A percentile compares a stretch with the other conserved stretches of the same genome.
phyloP scores from a whole-genome alignment of 2,888 invertebrate species.

The Drosophila formosana region DNA sequence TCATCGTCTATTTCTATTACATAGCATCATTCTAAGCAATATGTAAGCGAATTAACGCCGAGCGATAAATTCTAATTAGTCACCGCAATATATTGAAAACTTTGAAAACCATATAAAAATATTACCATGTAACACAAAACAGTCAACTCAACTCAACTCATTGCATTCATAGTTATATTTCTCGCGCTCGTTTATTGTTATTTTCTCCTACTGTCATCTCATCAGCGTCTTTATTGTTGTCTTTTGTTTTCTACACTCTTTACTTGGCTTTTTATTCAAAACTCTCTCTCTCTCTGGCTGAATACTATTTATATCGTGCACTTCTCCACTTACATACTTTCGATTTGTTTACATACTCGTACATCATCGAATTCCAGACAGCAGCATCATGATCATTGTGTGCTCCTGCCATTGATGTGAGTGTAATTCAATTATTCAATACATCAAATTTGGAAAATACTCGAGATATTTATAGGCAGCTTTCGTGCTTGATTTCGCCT shows the following conservation, averaged over 20 bases:
- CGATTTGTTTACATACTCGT: slow-evolving; percentile 15
- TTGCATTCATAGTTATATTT: neutral
- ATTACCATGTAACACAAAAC: neutral
- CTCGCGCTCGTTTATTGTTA: neutral
- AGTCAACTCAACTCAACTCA: neutral
- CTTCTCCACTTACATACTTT: slow-evolving; percentile 18
- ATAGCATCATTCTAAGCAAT: neutral
- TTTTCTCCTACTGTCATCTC: neutral
- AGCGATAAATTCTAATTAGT: neutral
- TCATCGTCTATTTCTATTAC: neutral
- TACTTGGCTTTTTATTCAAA: slow-evolving; percentile 5
- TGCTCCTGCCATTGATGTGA: neutral
- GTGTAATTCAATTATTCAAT: neutral
- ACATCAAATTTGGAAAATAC: slow-evolving; percentile 8
- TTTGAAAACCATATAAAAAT: neutral
- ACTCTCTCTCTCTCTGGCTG: neutral
- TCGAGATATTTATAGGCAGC: slow-evolving; percentile 9
- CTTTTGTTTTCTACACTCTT: neutral
- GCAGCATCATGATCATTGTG: slow-evolving; percentile 11
- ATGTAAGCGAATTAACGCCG: neutral
- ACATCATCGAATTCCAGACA: slow-evolving; percentile 14
- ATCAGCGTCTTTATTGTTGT: slow-evolving; percentile 6
- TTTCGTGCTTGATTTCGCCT: slow-evolving; percentile 1
- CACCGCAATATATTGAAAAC: neutral
- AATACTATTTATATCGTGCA: slow-evolving; percentile 19